Evolutionary conservation across 2,113 vertebrate species (phyloP), one percentile per base, ranked within the genome.

Genomic region (Catharus fuscescens): DNA sequence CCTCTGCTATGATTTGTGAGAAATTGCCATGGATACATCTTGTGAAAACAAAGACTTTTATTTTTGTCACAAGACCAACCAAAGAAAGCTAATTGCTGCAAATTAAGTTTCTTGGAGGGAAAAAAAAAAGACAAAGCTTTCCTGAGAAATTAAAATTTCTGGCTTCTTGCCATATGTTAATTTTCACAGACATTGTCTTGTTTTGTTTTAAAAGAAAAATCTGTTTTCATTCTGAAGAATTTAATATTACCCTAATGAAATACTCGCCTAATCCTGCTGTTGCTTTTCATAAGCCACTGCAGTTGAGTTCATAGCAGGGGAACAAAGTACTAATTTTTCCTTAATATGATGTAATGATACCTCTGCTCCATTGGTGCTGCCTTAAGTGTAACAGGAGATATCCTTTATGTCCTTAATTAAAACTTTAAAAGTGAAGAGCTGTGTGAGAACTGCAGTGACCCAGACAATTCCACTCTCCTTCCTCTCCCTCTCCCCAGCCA

Each of bases 341-440:
- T 61, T 72, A 36, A 31, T 61, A 21, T 40, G 53, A 60, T 38
- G 17, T 60, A 60, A 50, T 16, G 40, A 60, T 84, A 78, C 40
- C n/a, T 79, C 93, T 90, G 71, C 50, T 90, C 61, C 60, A 67
- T 84, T 10, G 12, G 34, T 67, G 54, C 60, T 73, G 45, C 79
- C 86, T 61, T 47, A 59, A 88, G 69, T 3, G 3, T 73, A 73
- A 53, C 17, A 64, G 32, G 45, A 92, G 59, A 48, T 86, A 45
- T 52, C 44, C 60, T 95, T 94, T 65, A 48, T 81, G 40, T 73
- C 77, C 86, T 95, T 91, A 87, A 70, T 88, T 47, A 57, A 38
- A 79, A 88, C 56, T 42, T 93, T 34, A 14, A 20, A 57, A 81
- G 26, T 50, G 42, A 71, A 65, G 40, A 66, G 53, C 71, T 67